Evolutionary conservation across 2,113 vertebrate genomes (phyloP), one percentile per base, ranked within the genome.

Genomic region (Australoheros scitulus): DNA sequence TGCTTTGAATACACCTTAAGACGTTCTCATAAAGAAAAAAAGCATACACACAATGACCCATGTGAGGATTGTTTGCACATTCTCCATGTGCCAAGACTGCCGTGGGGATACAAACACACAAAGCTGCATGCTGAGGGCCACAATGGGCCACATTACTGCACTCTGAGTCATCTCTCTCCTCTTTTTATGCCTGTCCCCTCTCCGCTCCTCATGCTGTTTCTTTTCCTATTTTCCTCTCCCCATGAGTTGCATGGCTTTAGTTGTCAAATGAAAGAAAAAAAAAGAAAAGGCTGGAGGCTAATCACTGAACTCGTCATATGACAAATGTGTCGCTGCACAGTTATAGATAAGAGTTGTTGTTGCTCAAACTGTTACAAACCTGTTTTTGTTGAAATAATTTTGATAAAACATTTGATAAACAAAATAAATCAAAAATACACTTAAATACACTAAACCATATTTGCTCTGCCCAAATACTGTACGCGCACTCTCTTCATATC

Each of bases 111-210:
- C 72, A 82, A 29, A 78, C 59, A 79, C 80, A 63, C 36, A 47
- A 82, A 79, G 83, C 75, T 81, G 55, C 88, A 90, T 55, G 76
- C 84, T 56, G 83, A 87, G 63, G 43, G 50, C 76, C 76, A 91
- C 89, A 92, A 89, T 77, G 34, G 82, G 34, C 76, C 76, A 85
- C 91, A 94, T 93, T 84, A 82, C 87, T 91, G 55, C 29, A 38
- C 79, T 52, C 85, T 92, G 92, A 94, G 88, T 93, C 93, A 94
- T 89, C 84, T 79, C 68, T 22, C 38, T 61, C 64, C 58, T 83
- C 78, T 77, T 89, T 72, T 84, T 82, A 34, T 9, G 34, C 13
- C 32, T 50, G 52, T 52, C 79, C 59, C 52, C 61, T 81, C 88
- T 83, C 38, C 75, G 56, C 59, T 77, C 41, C 32, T 18, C 61